phyloP scores from a whole-genome alignment of 2,888 invertebrate species.

The Seira sanloemensis region DNA sequence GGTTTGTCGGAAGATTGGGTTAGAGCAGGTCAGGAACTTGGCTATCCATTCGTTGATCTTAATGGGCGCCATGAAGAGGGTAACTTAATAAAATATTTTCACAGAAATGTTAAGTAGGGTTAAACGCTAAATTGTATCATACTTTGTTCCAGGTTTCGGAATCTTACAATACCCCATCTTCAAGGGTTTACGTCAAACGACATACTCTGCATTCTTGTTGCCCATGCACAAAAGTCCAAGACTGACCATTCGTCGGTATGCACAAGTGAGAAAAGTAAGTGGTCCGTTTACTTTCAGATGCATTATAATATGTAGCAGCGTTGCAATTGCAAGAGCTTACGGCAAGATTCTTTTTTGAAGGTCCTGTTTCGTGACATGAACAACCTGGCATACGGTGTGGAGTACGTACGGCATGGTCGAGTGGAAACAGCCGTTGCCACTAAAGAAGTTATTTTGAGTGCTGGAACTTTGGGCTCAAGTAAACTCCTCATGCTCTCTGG shows the following conservation, averaged over 20 bases:
- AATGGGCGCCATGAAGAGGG: slow-evolving; percentile 43
- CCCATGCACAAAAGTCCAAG: slow-evolving; percentile 21
- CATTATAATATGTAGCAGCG: background rate
- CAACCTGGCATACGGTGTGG: slow-evolving; percentile 47
- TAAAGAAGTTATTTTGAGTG: background rate
- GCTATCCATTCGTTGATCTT: slow-evolving; percentile 21
- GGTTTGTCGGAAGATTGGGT: background rate
- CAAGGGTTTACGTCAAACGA: slow-evolving; percentile 43
- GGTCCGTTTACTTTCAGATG: background rate
- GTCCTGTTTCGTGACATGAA: slow-evolving; percentile 42
- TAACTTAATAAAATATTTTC: slow-evolving; percentile 8
- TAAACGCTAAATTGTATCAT: background rate
- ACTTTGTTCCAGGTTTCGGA: slow-evolving; percentile 18
- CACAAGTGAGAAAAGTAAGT: slow-evolving; percentile 53
- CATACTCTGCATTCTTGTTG: slow-evolving; percentile 35
- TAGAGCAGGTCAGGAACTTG: background rate
- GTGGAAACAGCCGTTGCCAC: background rate
- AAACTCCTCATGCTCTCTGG: background rate
- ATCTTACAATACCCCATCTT: slow-evolving; percentile 44
- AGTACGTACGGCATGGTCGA: slow-evolving; percentile 22
- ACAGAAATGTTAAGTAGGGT: background rate
- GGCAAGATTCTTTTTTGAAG: slow-evolving; percentile 2
- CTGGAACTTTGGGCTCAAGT: background rate
- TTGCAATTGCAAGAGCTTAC: background rate
- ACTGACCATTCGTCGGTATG: slow-evolving; percentile 18